Base-by-base conservation (phyloP, 2,888 invertebrate species). In the Acrocera orbiculus region DNA sequence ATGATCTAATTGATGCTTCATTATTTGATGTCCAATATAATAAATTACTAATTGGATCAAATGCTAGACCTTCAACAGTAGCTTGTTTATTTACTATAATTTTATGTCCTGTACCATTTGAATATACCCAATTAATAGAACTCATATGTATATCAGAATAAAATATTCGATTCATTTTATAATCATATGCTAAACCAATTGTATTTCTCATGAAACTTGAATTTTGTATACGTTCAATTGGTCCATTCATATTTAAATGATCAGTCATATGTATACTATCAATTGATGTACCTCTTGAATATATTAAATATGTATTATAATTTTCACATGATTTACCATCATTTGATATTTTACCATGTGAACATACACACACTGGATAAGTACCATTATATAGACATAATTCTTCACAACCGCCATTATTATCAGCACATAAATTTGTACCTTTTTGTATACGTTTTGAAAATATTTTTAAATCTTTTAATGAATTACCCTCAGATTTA, bases 91-190 rank as follows among this genome's bases (percentile, higher is more conserved):
- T 70, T 8, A 81, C 67, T 40, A 86, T 62, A 25, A 76, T 67
- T 23, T 63, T 63, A 58, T 83, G 80, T 2, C 68, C 69, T 19
- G 69, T 67, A 30, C 86, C 86, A 61, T 87, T 77, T 61, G 86
- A 87, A 52, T 66, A 67, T 29, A 83, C 86, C 20, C 73, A 68
- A 61, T 80, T 78, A 50, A 90, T 85, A 44, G 80, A 73, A 36
- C 83, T 85, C 49, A 76, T 67, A 54, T 86, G 83, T 40, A 89
- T 85, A 59, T 89, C 89, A 1, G 87, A 87, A 63, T 83, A 90
- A 63, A 82, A 87, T 30, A 87, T 63, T 31, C 73, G 62, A 44
- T 71, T 65, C 20, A 63, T 62, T 37, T 62, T 59, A 58, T 77
- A 83, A 61, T 83, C 80, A 58, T 76, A 85, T 2, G 82, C 70